Base-by-base conservation (phyloP, 2,888 invertebrate genomes). In the Matsumyia berberina region DNA sequence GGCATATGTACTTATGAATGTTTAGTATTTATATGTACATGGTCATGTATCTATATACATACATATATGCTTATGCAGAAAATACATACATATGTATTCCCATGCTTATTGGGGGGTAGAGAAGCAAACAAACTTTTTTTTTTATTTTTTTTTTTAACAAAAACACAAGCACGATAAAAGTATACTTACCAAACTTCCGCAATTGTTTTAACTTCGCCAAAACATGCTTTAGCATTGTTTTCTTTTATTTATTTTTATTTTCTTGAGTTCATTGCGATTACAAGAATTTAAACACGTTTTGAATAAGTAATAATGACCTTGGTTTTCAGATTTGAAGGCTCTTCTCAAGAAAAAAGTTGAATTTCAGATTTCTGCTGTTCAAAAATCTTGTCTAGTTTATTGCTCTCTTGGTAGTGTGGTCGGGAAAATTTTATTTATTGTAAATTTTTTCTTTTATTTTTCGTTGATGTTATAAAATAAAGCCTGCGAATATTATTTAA, bases 271-370 rank as follows among this genome's bases (percentile, higher is more conserved):
- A 70, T 17, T 24, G 42, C 69, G 57, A 77, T 83, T 83, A 78
- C 78, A 83, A 60, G 64, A 83, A 64, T 67, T n/a, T 44, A 67
- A 83, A 83, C 79, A 83, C 62, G 79, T 79, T 79, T 83, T 69
- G 62, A 69, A 69, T 69, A 69, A 74, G 69, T 83, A 82, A 70
- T 53, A 83, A 35, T 79, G 64, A 69, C 79, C 79, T 83, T 83
- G 83, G 73, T 64, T 78, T 67, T 49, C 24, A 64, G 67, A 78
- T 60, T 82, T 77, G 72, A 78, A 78, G 78, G 82, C 77, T 70
- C n/a, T n/a, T n/a, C n/a, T 72, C 58, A 42, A 19, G 37, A 42
- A 39, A 58, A 46, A 73, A 69, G 76, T 82, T 53, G 77, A 78
- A 70, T 77, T 82, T 44, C 49, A 58, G 66, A 24, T 24, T 24